These are phyloP conservation scores for Nomada flava DNA, from an alignment of 2,888 invertebrate genomes.

Conservation along the genomic window DNA sequence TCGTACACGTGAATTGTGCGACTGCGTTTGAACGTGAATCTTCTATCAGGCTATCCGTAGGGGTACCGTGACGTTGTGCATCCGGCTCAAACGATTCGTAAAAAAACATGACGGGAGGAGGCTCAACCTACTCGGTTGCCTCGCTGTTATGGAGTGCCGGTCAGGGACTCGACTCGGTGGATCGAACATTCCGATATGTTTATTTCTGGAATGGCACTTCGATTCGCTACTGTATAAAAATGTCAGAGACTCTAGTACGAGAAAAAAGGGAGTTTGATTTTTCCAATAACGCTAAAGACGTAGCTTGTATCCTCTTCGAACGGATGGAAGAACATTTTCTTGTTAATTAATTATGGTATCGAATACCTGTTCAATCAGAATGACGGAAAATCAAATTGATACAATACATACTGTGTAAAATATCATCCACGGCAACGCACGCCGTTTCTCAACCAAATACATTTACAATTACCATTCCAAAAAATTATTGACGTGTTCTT, in stretches of 20 bases:
- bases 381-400: no score
- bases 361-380: no score
- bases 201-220: background rate
- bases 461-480: no score
- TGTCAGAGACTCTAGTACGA: background rate
- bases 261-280: background rate
- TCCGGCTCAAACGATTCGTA: conserved; percentile 40
- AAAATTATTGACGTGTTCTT: no score
- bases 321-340: no score
- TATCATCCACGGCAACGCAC: no score
- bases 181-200: conserved; percentile 24
- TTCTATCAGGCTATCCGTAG: conserved; percentile 7
- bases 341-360: no score
- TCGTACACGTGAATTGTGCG: background rate
- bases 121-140: background rate
- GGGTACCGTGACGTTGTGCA: conserved; percentile 19
- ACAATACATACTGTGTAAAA: no score
- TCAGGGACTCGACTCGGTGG: conserved; percentile 17
- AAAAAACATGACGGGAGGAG: conserved; percentile 22
- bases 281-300: background rate
- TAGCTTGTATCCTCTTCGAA: background rate
- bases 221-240: background rate
- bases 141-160: conserved; percentile 20
- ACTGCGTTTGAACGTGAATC: conserved; percentile 4
- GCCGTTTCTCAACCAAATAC: no score